Evolutionary conservation across 1,140 invertebrate species (phyloP), one percentile per base, ranked within the genome.

Genomic region (Muscidifurax raptorellus): DNA sequence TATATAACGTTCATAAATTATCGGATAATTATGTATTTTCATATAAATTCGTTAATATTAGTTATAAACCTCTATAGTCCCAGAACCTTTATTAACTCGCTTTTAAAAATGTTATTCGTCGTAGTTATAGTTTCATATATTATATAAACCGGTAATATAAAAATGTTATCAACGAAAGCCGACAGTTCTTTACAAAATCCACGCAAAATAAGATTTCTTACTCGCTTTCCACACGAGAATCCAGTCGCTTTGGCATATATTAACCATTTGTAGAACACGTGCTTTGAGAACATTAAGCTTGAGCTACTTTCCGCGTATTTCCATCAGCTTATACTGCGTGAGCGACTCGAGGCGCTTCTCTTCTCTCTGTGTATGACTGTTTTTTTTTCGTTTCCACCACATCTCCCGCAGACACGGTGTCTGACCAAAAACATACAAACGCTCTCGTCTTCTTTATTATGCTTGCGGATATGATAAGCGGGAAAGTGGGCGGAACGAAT

Each of bases 261-360:
- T 25, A 75, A 71, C 18, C 27, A n/a, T 64, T 36, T 13, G 36
- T 9, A 40, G 36, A 59, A 71, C 75, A 71, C 82, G 74, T 78
- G 75, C 75, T 78, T 71, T 71, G 66, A 52, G 82, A 83, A 75
- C 75, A 78, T 77, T 78, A 83, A 83, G 71, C 66, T 77, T 83
- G 75, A 83, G 75, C 74, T 78, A 78, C 75, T 83, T 78, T 83
- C 74, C 13, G 72, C 32, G 32, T 5, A 30, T 82, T 75, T 71
- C 78, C 66, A 80, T 80, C 36, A 22, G 78, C 78, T 71, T 80
- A 30, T 15, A 10, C n/a, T 22, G 4, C 27, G 15, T n/a, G 15
- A n/a, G 52, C 52, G 52, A n/a, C 52, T 22, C 52, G 22, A 1
- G 52, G 18, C 52, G 52, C 52, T 59, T 59, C 18, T 22, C 18